Base-by-base conservation (phyloP, 2,888 invertebrate species). In the Malacosoma neustria region DNA sequence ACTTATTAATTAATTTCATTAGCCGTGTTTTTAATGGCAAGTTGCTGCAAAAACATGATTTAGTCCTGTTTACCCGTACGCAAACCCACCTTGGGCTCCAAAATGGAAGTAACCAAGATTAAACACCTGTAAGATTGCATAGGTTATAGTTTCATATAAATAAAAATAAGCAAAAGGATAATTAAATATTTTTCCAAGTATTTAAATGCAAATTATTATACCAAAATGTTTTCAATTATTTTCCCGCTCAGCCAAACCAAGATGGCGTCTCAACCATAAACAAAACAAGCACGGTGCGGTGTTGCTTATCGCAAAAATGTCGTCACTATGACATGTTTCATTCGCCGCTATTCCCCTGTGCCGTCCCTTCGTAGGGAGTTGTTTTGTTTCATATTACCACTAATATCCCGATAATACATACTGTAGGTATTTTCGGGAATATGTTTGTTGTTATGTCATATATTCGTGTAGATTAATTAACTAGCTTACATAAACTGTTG, bases 241-340 rank as follows among this genome's bases (percentile, higher is more conserved):
- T 33, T 34, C 22, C 13, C 5, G 22, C 12, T 40, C 39, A 49
- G 47, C 43, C 37, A 42, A 49, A 42, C 43, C 57, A 72, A 74
- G 63, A 76, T 72, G 74, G 73, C 73, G 60, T 40, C 43, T 50
- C 45, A 52, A 51, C 56, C 63, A 73, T 70, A 72, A 71, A 74
- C 72, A 72, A 72, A 69, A 63, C 57, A 51, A 44, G 53, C 53
- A 40, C 51, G 59, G 51, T 57, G 61, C 51, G 59, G 51, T 57
- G 61, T 60, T 61, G 63, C 62, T 72, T 73, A 74, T 75, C 75
- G 59, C 67, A 67, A 62, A 74, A 76, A 72, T 65, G 72, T 70
- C 67, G 64, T 53, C 55, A 50, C 53, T 59, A 61, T 72, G 72
- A 69, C 71, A 61, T 60, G 61, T 72, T 64, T 57, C 65, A 70